Evolutionary conservation across 2,888 invertebrate genomes (phyloP).

Genomic region (Apomyelois bistriatella): DNA sequence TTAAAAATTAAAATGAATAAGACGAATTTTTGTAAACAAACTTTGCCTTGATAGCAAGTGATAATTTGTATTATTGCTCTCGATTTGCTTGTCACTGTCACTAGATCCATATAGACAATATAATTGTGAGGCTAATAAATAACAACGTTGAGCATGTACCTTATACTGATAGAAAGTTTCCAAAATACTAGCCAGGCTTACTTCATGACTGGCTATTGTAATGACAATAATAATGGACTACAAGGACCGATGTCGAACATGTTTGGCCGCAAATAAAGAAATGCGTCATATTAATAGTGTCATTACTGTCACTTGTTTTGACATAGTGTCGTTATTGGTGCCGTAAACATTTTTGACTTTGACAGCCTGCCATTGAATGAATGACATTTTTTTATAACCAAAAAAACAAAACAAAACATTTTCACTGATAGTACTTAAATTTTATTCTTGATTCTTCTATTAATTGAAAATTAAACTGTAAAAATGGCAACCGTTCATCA

Average conservation of each 20-base stretch:
- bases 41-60: no score
- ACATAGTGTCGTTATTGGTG: no score
- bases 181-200: constrained; percentile 58
- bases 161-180: constrained; percentile 59
- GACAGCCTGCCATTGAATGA: not conserved
- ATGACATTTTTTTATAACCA: not conserved
- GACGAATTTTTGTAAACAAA: not conserved
- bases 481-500: constrained; percentile 16
- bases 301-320: no score
- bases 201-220: constrained; percentile 52
- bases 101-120: no score
- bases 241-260: constrained; percentile 60
- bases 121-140: no score
- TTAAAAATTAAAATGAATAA: not conserved
- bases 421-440: not conserved
- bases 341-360: no score
- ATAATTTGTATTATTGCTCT: no score
- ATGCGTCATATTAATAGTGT: constrained; percentile 57
- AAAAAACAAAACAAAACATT: constrained; percentile 1
- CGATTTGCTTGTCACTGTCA: no score
- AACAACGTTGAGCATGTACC: constrained; percentile 36
- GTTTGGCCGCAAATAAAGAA: constrained; percentile 53
- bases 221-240: constrained; percentile 51
- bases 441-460: not conserved
- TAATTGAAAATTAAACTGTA: not conserved